Conservation (phyloP, 2,888 invertebrate genomes). For the Neoaliturus tenellus region DNA sequence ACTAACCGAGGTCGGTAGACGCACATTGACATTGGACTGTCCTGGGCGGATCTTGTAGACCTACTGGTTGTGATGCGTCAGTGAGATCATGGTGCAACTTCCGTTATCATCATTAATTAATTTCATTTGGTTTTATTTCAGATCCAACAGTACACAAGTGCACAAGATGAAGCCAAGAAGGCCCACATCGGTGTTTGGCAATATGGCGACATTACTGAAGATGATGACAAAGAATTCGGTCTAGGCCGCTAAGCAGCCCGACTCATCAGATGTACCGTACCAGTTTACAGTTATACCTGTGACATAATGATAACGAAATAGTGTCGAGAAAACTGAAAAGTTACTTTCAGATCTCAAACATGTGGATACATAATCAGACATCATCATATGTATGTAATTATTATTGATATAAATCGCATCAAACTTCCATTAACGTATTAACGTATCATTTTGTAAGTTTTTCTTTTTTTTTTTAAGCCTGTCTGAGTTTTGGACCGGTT, state of each 20-base stretch:
- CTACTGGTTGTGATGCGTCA: no score
- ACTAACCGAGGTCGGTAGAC: no score
- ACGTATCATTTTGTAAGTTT: slow-evolving; percentile 39
- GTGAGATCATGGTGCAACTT: no score
- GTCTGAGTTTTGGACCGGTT: slow-evolving; percentile 49
- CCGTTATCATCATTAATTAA: no score
- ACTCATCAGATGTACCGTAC: slow-evolving; percentile 6
- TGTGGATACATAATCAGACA: slow-evolving; percentile 45
- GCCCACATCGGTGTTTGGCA: slow-evolving; percentile 95
- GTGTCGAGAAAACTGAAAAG: slow-evolving; percentile 23
- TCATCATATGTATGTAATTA: slow-evolving; percentile 50
- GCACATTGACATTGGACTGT: no score
- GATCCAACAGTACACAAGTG: slow-evolving; percentile 87
- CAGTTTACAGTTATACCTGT: slow-evolving; percentile 28
- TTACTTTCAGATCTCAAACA: slow-evolving; percentile 39
- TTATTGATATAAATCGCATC: slow-evolving; percentile 41
- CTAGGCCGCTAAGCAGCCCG: slow-evolving; percentile 29
- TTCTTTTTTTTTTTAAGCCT: slow-evolving; percentile 30
- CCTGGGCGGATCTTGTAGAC: no score
- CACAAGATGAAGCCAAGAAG: slow-evolving; percentile 91
- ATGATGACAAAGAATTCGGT: slow-evolving; percentile 83
- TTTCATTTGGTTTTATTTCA: no score
- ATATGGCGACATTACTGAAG: slow-evolving; percentile 98
- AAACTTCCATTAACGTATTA: slow-evolving; percentile 46
- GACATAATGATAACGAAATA: slow-evolving; percentile 28